Evolutionary conservation across 2,888 invertebrate species (phyloP), one percentile per base, ranked within the genome.

Genomic region (Sisyra nigra): DNA sequence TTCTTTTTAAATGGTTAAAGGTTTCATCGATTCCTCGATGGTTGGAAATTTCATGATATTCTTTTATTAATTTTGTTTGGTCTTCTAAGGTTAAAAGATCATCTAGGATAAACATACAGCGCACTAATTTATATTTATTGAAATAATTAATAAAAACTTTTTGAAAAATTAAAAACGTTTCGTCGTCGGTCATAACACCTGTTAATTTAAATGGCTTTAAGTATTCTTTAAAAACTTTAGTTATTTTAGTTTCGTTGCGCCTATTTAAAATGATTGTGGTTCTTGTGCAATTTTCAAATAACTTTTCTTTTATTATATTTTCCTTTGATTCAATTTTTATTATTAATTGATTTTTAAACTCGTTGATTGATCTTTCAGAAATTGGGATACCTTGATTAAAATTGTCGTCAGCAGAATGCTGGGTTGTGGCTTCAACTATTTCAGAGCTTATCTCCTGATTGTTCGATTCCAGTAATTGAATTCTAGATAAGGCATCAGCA

Each of bases 391-490:
- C 14, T 2, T 17, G 9, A 11, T 15, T 41, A 8, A 11, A 10
- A 8, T 32, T n/a, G 31, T 41, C 33, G n/a, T 6, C 11, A 17
- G 11, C 24, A 14, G 14, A 17, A 14, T 32, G 41, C 51, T 53
- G 2, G 50, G 52, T 6, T 55, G 37, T 9, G 52, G 54, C 32
- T 59, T 59, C 4, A 55, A 58, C 44, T 53, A 52, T 7, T 48
- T 40, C 44, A 58, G 57, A 7, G 44, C 17, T 37, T 45, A 50
- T 2, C 57, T 56, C 10, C 49, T 48, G 47, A 53, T 55, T 32
- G 58, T 57, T 5, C 45, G 38, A 0, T 60, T 53, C 43, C 53
- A 48, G 15, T 55, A 60, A 10, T 56, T 52, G 40, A 53, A 58
- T 45, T 59, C 57, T 19, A 55, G 50, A 3, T n/a, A n/a, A n/a